Evolutionary conservation across 1,140 invertebrate genomes (phyloP).

Genomic region (Drosophila seguyi): DNA sequence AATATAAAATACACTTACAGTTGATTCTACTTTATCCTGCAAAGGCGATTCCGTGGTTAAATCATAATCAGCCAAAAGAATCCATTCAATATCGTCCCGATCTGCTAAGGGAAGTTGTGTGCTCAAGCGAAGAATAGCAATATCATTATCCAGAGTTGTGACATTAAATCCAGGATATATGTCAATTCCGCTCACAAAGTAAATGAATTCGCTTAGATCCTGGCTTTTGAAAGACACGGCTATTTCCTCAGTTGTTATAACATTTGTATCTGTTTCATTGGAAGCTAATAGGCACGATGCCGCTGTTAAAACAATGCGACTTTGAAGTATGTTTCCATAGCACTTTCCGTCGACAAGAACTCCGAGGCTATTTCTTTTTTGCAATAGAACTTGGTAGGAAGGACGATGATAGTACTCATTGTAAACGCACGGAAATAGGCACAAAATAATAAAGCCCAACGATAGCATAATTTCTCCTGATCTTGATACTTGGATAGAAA

Average conservation of each 20-base stretch:
- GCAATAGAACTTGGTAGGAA: slow-evolving; percentile 36
- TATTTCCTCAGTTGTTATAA: slow-evolving; percentile 7
- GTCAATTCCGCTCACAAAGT: slow-evolving; percentile 18
- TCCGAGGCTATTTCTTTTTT: slow-evolving; percentile 11
- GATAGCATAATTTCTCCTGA: slow-evolving; percentile 28
- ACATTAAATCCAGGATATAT: slow-evolving; percentile 19
- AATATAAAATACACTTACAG: slow-evolving; percentile 13
- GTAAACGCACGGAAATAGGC: slow-evolving; percentile 13
- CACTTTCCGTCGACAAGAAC: slow-evolving; percentile 22
- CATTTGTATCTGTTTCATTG: not conserved
- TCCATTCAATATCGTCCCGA: slow-evolving; percentile 38
- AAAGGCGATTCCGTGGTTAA: slow-evolving; percentile 11
- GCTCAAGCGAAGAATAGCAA: slow-evolving; percentile 30
- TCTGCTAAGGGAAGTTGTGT: slow-evolving; percentile 28
- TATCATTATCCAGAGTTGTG: slow-evolving; percentile 27
- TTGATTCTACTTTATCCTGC: not conserved
- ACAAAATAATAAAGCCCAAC: slow-evolving; percentile 19
- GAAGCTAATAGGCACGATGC: slow-evolving; percentile 29
- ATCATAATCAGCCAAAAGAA: slow-evolving; percentile 25
- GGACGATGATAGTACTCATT: slow-evolving; percentile 19
- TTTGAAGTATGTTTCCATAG: slow-evolving; percentile 46
- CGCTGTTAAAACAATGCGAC: slow-evolving; percentile 41
- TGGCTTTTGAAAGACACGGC: slow-evolving; percentile 6
- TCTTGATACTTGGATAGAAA: slow-evolving; percentile 7
- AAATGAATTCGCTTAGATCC: slow-evolving; percentile 11